Percentiles rank a stretch among this genome's conserved stretches.
phyloP scores from a whole-genome alignment of 2,888 invertebrate genomes.

The Hedychridium roseum region DNA sequence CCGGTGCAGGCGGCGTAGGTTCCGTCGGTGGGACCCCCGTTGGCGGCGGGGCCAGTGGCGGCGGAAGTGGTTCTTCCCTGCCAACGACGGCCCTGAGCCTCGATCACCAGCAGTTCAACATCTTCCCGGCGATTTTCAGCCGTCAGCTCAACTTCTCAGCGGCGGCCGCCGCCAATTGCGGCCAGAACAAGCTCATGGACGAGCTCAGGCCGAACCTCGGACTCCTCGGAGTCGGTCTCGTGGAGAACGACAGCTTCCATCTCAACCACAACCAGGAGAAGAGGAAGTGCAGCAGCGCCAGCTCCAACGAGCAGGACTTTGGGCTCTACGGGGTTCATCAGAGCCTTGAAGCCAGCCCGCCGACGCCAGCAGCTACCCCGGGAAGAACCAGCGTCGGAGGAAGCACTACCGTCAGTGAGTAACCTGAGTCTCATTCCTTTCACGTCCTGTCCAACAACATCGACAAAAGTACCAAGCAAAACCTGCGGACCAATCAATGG shows the following conservation, averaged over 20 bases:
- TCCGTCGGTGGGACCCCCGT: slow-evolving; percentile 80
- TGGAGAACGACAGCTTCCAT: slow-evolving; percentile 79
- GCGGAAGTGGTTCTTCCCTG: slow-evolving; percentile 66
- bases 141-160: slow-evolving; percentile 85
- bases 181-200: slow-evolving; percentile 86
- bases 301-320: slow-evolving; percentile 88
- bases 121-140: slow-evolving; percentile 91
- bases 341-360: slow-evolving; percentile 62
- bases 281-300: slow-evolving; percentile 81
- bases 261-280: slow-evolving; percentile 66
- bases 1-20: slow-evolving; percentile 74
- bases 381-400: slow-evolving; percentile 59
- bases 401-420: slow-evolving; percentile 55
- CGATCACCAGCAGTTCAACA: slow-evolving; percentile 86
- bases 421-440: no score
- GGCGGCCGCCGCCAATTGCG: slow-evolving; percentile 66
- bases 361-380: slow-evolving; percentile 58
- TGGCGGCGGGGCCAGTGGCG: slow-evolving; percentile 74
- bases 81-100: slow-evolving; percentile 69
- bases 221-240: slow-evolving; percentile 78
- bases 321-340: slow-evolving; percentile 78
- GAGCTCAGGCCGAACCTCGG: slow-evolving; percentile 85
- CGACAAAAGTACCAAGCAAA: no score
- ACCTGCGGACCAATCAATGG: no score
- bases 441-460: no score